A percentile compares a stretch with the other conserved stretches of the same genome.
phyloP scores from a whole-genome alignment of 2,888 invertebrate genomes.

The Caenorhabditis virilis region DNA sequence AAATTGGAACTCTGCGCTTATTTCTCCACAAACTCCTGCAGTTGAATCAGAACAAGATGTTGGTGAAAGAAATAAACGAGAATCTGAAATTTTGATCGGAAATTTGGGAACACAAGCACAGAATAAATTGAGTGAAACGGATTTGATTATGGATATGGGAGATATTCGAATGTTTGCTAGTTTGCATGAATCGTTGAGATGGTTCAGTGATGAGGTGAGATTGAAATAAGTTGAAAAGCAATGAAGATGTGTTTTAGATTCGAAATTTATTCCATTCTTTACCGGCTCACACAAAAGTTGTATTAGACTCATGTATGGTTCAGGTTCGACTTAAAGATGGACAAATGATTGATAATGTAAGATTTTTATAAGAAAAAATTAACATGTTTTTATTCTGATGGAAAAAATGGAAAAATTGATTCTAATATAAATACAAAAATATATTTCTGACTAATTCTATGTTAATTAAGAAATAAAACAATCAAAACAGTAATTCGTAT shows the following conservation, averaged over 20 bases:
- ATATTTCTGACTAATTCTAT: no score
- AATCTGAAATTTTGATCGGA: constrained; percentile 89
- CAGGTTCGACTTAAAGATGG: constrained; percentile 55
- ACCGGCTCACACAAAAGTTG: constrained; percentile 33
- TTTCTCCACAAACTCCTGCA: constrained; percentile 51
- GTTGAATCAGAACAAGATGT: constrained; percentile 73
- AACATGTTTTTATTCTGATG: no score
- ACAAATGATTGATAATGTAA: constrained; percentile 48
- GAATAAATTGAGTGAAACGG: constrained; percentile 73
- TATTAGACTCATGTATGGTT: constrained; percentile 38
- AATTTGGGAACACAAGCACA: constrained; percentile 74
- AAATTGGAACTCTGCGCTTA: constrained; percentile 73
- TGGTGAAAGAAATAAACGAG: constrained; percentile 80
- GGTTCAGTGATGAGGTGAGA: constrained; percentile 58
- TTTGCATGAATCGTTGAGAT: constrained; percentile 85
- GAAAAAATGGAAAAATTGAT: no score
- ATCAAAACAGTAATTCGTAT: no score
- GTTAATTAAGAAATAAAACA: no score
- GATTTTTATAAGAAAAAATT: no score
- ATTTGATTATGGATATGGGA: constrained; percentile 84
- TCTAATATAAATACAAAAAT: no score
- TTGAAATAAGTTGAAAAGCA: constrained; percentile 76
- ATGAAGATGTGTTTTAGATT: constrained; percentile 74
- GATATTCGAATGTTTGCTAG: constrained; percentile 84
- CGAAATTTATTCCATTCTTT: constrained; percentile 40